Base-by-base conservation (phyloP, 1,140 invertebrate genomes). In the Bicyclus anynana region DNA sequence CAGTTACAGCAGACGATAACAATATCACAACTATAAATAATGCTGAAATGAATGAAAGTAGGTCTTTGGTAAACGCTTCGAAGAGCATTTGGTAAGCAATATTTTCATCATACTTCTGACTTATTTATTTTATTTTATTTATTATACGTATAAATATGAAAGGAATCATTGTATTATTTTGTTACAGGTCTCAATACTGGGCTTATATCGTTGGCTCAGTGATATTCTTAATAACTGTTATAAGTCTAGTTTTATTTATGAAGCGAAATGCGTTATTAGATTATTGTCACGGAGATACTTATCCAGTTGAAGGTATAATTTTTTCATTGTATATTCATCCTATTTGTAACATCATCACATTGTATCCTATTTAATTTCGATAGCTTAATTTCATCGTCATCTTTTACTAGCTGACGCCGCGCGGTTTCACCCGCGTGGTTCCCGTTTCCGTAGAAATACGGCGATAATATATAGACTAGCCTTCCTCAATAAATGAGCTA, bases 251-350 rank as follows among this genome's bases (percentile, higher is more conserved):
- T 23, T 20, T 65, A n/a, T 16, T 66, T 18, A 3, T 58, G 7
- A 58, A 62, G 21, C 57, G 55, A 17, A 62, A 55, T 52, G 23
- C 47, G 35, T 13, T 66, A 4, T 27, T 23, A n/a, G 14, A 46
- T 7, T 61, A 48, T 13, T 71, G 57, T 54, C 52, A 53, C 44
- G 58, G 57, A 51, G 59, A 54, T 12, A 59, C 54, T 48, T 71
- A 71, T 42, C 40, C 55, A 40, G 59, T 71, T 17, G 60, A 71
- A 61, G 63, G 65, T 68, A 63, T 7, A 49, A 35, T 56, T 46
- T 12, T 49, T 16, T 9, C 7, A 42, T 13, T 37, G 6, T 9
- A 37, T 5, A 27, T 7, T n/a, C n/a, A n/a, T 23, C 23, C 33
- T 35, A 35, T 5, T 35, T 3, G 2, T 35, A 35, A 35, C 13